Conservation (phyloP, 2,888 invertebrate genomes). For the Aspidapion aeneum region DNA sequence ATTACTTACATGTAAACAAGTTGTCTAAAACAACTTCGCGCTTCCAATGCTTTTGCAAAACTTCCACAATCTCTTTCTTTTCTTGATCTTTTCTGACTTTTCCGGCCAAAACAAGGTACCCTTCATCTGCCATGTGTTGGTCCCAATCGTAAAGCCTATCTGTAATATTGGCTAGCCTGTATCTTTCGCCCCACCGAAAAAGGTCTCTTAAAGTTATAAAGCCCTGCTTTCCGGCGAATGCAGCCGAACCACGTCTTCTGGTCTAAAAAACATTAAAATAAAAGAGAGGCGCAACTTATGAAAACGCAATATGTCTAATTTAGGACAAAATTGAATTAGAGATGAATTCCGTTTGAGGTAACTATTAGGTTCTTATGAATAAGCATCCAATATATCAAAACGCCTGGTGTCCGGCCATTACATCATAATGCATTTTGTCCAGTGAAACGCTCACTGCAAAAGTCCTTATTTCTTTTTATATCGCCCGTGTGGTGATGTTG, state of each 20-base stretch:
- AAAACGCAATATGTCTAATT: not conserved
- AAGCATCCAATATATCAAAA: too few species aligned
- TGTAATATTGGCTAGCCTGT: slow-evolving; percentile 66
- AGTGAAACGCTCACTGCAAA: too few species aligned
- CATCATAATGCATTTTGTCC: too few species aligned
- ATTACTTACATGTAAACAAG: slow-evolving; percentile 61
- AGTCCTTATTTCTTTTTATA: too few species aligned
- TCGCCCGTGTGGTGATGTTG: too few species aligned
- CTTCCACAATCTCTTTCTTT: slow-evolving; percentile 72
- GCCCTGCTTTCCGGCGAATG: slow-evolving; percentile 87
- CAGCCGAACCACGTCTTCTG: slow-evolving; percentile 76
- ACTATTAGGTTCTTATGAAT: too few species aligned
- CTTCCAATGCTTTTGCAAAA: slow-evolving; percentile 76
- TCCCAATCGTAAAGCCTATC: slow-evolving; percentile 88
- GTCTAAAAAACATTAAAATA: slow-evolving; percentile 43
- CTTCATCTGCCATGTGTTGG: slow-evolving; percentile 95
- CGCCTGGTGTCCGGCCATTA: too few species aligned
- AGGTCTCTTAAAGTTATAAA: slow-evolving; percentile 94
- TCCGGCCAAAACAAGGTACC: slow-evolving; percentile 90
- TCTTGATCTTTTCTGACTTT: slow-evolving; percentile 86
- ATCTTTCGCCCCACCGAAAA: slow-evolving; percentile 96
- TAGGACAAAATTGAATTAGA: too few species aligned
- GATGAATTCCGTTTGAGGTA: too few species aligned
- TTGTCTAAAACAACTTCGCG: slow-evolving; percentile 65
- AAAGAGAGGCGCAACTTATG: not conserved